Conservation (phyloP, 1,140 invertebrate genomes). For the Arctopsyche grandis region DNA sequence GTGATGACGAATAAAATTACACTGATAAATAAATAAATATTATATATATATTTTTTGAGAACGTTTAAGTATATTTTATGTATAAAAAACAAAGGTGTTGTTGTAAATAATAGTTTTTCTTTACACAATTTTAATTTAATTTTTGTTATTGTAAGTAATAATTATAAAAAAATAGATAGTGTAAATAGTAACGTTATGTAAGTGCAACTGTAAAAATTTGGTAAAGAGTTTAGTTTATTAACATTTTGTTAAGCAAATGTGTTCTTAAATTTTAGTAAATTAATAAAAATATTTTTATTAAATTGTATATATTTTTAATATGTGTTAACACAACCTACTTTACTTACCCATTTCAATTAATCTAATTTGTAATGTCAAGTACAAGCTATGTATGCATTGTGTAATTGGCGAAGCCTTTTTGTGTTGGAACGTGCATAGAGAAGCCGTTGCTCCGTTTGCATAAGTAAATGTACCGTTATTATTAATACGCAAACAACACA, state of each 20-base stretch:
- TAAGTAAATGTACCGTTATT: too few relatives aligned
- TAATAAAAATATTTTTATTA: slow-evolving; percentile 56
- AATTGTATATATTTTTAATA: slow-evolving; percentile 30
- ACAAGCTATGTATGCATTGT: too few relatives aligned
- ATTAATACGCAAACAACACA: too few relatives aligned
- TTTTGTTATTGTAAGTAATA: slow-evolving; percentile 39
- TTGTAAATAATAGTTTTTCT: slow-evolving; percentile 54
- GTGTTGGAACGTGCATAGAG: not conserved
- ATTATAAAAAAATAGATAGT: slow-evolving; percentile 43
- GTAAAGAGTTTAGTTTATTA: slow-evolving; percentile 52
- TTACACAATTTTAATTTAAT: slow-evolving; percentile 52
- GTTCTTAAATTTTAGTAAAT: slow-evolving; percentile 56
- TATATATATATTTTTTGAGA: slow-evolving; percentile 53
- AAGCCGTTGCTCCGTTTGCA: not conserved
- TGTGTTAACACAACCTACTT: not conserved
- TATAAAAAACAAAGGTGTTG: slow-evolving; percentile 53
- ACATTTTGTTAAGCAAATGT: slow-evolving; percentile 55
- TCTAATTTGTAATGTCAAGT: slow-evolving; percentile 14
- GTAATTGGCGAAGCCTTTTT: slow-evolving; percentile 8
- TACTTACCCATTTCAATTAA: not conserved
- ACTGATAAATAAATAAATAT: slow-evolving; percentile 42
- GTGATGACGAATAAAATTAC: slow-evolving; percentile 14
- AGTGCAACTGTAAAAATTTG: slow-evolving; percentile 50
- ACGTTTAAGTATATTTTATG: slow-evolving; percentile 51
- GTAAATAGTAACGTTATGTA: slow-evolving; percentile 52